Evolutionary conservation across 2,113 vertebrate genomes (phyloP), one percentile per base, ranked within the genome.

Genomic region (Monarcha castaneiventris): DNA sequence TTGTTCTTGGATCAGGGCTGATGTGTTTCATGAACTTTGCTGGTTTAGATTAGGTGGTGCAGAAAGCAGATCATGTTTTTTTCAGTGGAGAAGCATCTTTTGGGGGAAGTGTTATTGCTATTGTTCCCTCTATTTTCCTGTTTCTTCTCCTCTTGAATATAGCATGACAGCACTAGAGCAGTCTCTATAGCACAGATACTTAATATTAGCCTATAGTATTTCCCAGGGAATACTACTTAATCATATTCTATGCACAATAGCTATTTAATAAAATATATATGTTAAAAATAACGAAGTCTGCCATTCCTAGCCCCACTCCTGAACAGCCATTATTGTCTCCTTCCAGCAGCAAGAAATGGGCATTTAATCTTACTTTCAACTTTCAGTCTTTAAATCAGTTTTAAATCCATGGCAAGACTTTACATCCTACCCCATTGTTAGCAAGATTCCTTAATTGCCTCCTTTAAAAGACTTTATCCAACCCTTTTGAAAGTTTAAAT

Each of bases 361-460:
- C 56, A 96, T 97, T 96, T 96, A 96, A 96, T 96, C 96, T 95
- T 95, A 93, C 96, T 97, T 97, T 97, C 89, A 97, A 97, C 96
- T 96, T 94, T 58, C 74, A 92, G 64, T 90, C 94, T 93, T 97
- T 93, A 97, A 97, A 96, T 96, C 96, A 95, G 96, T 95, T 97
- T 93, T 96, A 96, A 97, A 97, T 96, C 94, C 93, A 96, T 78
- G 93, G 96, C 94, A 96, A 95, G 94, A 96, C 94, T 93, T 93
- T 95, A 97, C 94, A 97, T 94, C 96, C 94, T 88, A 94, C 94
- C 68, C 93, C 94, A 96, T 96, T 97, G 96, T 96, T 96, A 97
- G 95, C 96, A 96, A 96, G 94, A 96, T 96, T 97, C 94, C 96
- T 97, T 97, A 97, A 96, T 94, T 97, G 94, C 90, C 96, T 96